A percentile compares a stretch with the other conserved stretches of the same genome.
Conservation (phyloP, 2,888 invertebrate genomes). For the Polyommatus icarus region DNA sequence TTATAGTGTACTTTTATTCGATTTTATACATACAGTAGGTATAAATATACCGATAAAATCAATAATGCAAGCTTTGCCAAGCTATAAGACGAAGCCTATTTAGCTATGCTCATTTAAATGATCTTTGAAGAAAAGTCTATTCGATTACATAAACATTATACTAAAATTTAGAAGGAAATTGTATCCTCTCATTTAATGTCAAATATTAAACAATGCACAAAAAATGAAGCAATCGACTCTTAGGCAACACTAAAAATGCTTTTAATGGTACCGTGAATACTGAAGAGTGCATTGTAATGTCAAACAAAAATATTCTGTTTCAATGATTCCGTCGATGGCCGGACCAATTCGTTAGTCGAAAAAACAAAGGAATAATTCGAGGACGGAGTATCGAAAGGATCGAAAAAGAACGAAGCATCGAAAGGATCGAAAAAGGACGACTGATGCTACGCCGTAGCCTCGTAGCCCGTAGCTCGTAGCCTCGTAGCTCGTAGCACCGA, state of each 20-base stretch:
- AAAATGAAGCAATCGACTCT: background rate
- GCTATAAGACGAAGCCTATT: background rate
- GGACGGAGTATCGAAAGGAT: slow-evolving; percentile 55
- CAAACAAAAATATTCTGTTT: slow-evolving; percentile 45
- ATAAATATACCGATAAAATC: background rate
- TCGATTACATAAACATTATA: no score
- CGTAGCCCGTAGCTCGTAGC: slow-evolving; percentile 48
- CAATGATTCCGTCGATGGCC: slow-evolving; percentile 59
- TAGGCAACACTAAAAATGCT: slow-evolving; percentile 4
- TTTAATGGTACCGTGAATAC: slow-evolving; percentile 35
- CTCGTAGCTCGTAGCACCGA: slow-evolving; percentile 43
- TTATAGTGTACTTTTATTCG: slow-evolving; percentile 5
- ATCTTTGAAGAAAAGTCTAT: background rate
- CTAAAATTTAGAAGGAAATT: no score
- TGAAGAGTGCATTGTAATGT: slow-evolving; percentile 44
- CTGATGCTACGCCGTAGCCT: slow-evolving; percentile 56
- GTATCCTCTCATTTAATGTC: background rate
- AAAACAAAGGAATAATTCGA: slow-evolving; percentile 71
- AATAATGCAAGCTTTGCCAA: background rate
- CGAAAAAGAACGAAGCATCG: slow-evolving; percentile 61
- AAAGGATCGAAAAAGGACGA: slow-evolving; percentile 67
- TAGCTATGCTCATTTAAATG: background rate
- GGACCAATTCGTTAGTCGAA: slow-evolving; percentile 72
- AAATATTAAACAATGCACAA: background rate
- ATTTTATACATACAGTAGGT: background rate